Conservation (phyloP, 2,888 invertebrate genomes). For the Steromphala cineraria region DNA sequence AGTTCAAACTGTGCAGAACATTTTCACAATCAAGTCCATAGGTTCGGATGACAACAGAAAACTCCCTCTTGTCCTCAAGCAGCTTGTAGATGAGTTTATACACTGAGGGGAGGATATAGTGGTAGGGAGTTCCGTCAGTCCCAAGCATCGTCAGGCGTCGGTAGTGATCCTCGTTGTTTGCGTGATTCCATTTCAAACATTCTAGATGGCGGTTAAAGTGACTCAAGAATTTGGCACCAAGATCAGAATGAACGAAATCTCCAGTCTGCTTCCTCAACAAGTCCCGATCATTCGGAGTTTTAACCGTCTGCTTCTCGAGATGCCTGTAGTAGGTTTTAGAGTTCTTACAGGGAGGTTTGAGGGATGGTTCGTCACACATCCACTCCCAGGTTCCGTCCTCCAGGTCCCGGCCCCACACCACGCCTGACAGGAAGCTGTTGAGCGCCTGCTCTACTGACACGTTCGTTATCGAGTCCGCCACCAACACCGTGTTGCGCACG, state of each 20-base stretch:
- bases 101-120: constrained; percentile 73
- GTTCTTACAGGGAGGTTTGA: constrained; percentile 57
- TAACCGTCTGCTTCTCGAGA: constrained; percentile 68
- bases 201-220: constrained; percentile 67
- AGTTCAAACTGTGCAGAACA: constrained; percentile 59
- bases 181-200: constrained; percentile 61
- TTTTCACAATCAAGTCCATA: constrained; percentile 73
- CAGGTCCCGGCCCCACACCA: constrained; percentile 69
- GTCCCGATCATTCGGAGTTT: constrained; percentile 64
- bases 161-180: constrained; percentile 32
- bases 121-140: constrained; percentile 66
- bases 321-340: constrained; percentile 71
- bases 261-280: constrained; percentile 68
- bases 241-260: constrained; percentile 66
- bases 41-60: constrained; percentile 70
- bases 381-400: constrained; percentile 65
- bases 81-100: constrained; percentile 67
- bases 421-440: constrained; percentile 74
- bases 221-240: constrained; percentile 62
- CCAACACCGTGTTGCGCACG: constrained; percentile 73
- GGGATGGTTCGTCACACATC: constrained; percentile 64
- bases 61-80: constrained; percentile 59
- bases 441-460: constrained; percentile 72
- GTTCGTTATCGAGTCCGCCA: constrained; percentile 72
- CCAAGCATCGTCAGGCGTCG: constrained; percentile 61